Conservation (phyloP, 2,113 vertebrate genomes). For the Onychorhynchus coronatus region DNA sequence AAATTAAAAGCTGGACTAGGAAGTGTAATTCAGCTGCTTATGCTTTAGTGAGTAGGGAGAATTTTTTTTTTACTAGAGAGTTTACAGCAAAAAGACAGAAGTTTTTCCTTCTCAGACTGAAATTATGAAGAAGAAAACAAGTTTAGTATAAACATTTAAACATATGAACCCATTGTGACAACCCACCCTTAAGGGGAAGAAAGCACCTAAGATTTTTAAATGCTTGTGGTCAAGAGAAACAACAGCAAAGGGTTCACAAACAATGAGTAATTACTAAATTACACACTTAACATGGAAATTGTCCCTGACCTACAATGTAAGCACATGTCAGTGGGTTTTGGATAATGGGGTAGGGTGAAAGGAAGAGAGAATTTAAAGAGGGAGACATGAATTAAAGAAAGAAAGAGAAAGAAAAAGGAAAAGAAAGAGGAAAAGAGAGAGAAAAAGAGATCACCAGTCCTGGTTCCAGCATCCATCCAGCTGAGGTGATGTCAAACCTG, state of each 20-base stretch:
- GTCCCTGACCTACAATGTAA: not conserved
- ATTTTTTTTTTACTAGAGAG: not conserved
- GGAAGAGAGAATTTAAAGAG: not conserved
- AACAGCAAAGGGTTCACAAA: not conserved
- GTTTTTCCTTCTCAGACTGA: not conserved
- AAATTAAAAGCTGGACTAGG: not conserved
- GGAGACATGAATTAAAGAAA: not conserved
- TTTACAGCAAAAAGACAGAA: not conserved
- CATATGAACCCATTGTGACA: not conserved
- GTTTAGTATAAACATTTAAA: not conserved
- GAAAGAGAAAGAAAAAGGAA: not conserved
- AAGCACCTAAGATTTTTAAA: not conserved
- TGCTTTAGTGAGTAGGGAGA: not conserved
- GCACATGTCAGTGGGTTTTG: not conserved
- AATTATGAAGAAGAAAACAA: not conserved
- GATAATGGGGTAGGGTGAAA: not conserved
- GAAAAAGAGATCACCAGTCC: not conserved
- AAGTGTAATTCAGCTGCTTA: not conserved
- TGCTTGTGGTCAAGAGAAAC: not conserved
- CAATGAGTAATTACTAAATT: not conserved
- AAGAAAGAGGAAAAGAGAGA: not conserved
- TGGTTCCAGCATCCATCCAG: not conserved
- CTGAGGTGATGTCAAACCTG: not conserved
- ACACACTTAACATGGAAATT: not conserved
- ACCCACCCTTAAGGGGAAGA: not conserved